These are phyloP conservation scores for Carcina quercana DNA, from an alignment of 2,888 invertebrate species.

Conservation along the genomic window DNA sequence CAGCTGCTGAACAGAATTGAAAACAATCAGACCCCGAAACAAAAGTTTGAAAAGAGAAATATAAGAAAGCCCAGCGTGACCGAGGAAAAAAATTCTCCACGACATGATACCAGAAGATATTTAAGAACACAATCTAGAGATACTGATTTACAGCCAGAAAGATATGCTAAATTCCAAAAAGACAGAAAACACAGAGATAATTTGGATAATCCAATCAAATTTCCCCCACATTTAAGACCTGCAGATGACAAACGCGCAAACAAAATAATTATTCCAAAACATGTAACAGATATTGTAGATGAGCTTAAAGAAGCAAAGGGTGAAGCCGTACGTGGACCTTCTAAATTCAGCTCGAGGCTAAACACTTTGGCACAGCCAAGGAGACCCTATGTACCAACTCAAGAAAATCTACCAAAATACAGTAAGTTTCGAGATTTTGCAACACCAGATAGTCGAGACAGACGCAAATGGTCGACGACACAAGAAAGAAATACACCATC, in stretches of 20 bases:
- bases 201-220: conserved; percentile 17
- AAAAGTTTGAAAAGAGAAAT: conserved; percentile 30
- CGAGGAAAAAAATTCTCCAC: conserved; percentile 24
- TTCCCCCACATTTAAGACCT: conserved; percentile 1
- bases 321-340: conserved; percentile 61
- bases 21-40: conserved; percentile 43
- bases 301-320: conserved; percentile 60
- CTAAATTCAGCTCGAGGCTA: conserved; percentile 41
- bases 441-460: too few relatives aligned
- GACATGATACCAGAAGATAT: conserved; percentile 28
- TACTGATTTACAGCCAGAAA: conserved; percentile 18
- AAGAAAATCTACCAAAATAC: conserved; percentile 40
- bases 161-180: conserved; percentile 7
- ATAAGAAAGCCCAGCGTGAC: conserved; percentile 30
- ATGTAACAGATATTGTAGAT: conserved; percentile 48
- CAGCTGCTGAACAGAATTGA: conserved; percentile 55
- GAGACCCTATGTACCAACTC: conserved; percentile 45
- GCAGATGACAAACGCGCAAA: conserved; percentile 28
- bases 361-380: conserved; percentile 58
- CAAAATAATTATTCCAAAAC: conserved; percentile 30
- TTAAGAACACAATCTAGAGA: conserved; percentile 30
- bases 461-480: too few relatives aligned
- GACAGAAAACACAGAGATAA: conserved; percentile 19
- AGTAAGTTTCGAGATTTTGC: too few relatives aligned
- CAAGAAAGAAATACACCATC: conserved; percentile 16